Evolutionary conservation across 2,888 invertebrate species (phyloP), one percentile per base, ranked within the genome.

Genomic region (Alloplasta piceator): DNA sequence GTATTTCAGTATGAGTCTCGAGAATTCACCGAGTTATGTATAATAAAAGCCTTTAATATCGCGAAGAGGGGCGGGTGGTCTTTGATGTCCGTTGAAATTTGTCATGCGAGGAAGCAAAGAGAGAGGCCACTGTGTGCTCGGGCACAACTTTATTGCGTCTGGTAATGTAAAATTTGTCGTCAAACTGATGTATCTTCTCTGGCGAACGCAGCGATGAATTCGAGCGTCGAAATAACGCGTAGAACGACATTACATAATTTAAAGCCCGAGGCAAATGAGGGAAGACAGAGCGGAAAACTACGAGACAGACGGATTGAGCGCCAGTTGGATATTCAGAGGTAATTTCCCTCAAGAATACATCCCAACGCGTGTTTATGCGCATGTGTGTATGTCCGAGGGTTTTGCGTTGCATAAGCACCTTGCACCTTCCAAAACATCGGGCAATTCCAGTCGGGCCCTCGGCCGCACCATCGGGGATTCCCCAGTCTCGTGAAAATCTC

Each of bases 11-110:
- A 16, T 36, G n/a, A n/a, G n/a, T n/a, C n/a, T n/a, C n/a, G n/a
- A n/a, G n/a, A n/a, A n/a, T 36, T 38, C n/a, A n/a, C 46, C 12
- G 14, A 43, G 60, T 48, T 12, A 26, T 14, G 38, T 46, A 46
- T 46, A 56, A 46, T 46, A 56, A 71, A 56, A 71, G 43, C 41
- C 7, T 63, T 64, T 70, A 50, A 77, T 77, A 63, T 50, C 58
- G 39, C 58, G 39, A 26, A 26, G 26, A 26, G 26, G 26, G 26
- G 26, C 1, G 26, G 26, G 26, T 26, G 39, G 74, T 41, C 39
- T 60, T 75, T 75, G 38, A 48, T 58, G 46, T 14, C 14, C 16
- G 41, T 56, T 38, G 26, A n/a, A 16, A 63, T 77, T 70, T 48
- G 46, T 61, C 68, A 16, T 14, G n/a, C n/a, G 41, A 16, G 36